Conservation (phyloP, 1,140 invertebrate genomes). For the Listronotus oregonensis region DNA sequence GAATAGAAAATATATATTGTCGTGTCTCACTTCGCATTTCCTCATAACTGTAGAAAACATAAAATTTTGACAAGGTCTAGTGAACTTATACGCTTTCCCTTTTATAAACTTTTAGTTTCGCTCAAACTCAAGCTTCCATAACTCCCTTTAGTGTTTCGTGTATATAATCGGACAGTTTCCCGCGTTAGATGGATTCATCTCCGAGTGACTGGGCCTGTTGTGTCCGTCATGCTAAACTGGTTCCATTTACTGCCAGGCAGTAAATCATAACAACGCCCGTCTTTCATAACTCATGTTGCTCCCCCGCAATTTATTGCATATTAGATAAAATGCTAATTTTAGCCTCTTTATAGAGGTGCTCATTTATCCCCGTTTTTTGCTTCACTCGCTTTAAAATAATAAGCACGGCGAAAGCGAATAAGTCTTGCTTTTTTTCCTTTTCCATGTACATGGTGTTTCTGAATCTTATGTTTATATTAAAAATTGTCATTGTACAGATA, state of each 20-base stretch:
- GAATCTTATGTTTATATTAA: too few relatives aligned
- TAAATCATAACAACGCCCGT: conserved; percentile 34
- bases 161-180: conserved; percentile 13
- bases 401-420: too few relatives aligned
- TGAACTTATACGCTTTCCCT: too few relatives aligned
- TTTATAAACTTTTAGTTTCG: too few relatives aligned
- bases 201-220: conserved; percentile 58
- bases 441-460: too few relatives aligned
- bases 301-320: conserved; percentile 43
- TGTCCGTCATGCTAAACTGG: conserved; percentile 45
- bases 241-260: conserved; percentile 39
- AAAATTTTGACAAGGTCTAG: too few relatives aligned
- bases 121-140: too few relatives aligned
- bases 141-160: background rate
- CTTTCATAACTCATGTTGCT: conserved; percentile 14
- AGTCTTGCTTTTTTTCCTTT: too few relatives aligned
- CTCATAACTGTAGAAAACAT: too few relatives aligned
- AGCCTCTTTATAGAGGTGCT: conserved; percentile 28
- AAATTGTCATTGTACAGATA: too few relatives aligned
- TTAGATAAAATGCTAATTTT: conserved; percentile 48
- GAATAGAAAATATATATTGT: conserved; percentile 50
- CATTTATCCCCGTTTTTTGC: conserved; percentile 24
- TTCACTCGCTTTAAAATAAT: background rate
- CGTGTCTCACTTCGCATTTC: conserved; percentile 10
- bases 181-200: conserved; percentile 21